Evolutionary conservation across 1,140 invertebrate species (phyloP).

Genomic region (Ceratoteleas bidentatus): DNA sequence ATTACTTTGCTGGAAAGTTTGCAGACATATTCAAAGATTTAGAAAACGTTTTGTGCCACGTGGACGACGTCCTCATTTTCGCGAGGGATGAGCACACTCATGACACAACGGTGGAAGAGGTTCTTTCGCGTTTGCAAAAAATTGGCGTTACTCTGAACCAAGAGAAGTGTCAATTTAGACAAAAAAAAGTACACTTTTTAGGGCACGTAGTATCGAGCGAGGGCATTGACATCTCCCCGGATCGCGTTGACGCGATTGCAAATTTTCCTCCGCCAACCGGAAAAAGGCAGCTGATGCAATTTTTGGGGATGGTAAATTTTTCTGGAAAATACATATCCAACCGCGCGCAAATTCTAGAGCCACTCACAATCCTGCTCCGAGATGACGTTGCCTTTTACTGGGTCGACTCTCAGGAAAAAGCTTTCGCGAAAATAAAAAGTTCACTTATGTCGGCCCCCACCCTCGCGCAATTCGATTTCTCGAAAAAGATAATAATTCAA

Average conservation of each 20-base stretch:
- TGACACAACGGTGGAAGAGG: constrained; percentile 47
- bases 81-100: constrained; percentile 34
- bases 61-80: constrained; percentile 33
- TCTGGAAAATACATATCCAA: constrained; percentile 60
- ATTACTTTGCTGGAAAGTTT: constrained; percentile 38
- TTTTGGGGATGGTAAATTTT: constrained; percentile 64
- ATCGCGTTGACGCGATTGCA: constrained; percentile 66
- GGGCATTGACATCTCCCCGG: constrained; percentile 67
- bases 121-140: constrained; percentile 54
- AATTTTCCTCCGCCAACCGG: constrained; percentile 66
- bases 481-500: constrained; percentile 47
- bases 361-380: constrained; percentile 52
- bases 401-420: constrained; percentile 42
- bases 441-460: constrained; percentile 14
- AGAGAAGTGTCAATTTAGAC: constrained; percentile 44
- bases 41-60: constrained; percentile 14
- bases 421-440: constrained; percentile 30
- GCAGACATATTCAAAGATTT: constrained; percentile 22
- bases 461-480: constrained; percentile 39
- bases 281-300: constrained; percentile 72
- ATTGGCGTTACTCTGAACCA: constrained; percentile 65
- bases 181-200: constrained; percentile 62
- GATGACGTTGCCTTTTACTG: constrained; percentile 42
- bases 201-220: constrained; percentile 64
- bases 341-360: constrained; percentile 55